phyloP scores from a whole-genome alignment of 2,797 vertebrate genomes.

The Denticeps clupeoides region DNA sequence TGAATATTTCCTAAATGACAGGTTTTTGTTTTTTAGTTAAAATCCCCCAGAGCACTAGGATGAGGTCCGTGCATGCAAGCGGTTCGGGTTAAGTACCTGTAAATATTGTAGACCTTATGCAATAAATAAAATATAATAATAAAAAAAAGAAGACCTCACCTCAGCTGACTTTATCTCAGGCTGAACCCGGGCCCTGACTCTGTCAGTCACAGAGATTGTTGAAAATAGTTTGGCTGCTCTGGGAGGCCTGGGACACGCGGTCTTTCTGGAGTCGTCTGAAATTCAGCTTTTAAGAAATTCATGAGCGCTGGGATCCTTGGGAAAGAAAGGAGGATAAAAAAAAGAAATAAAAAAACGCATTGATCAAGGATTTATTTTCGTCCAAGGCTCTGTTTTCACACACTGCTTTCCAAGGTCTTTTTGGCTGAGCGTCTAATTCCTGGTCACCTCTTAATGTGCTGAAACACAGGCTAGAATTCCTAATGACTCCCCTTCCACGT shows the following conservation, averaged over 20 bases:
- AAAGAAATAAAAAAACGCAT: slow-evolving; percentile 27
- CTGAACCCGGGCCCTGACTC: slow-evolving; percentile 20
- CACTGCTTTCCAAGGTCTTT: slow-evolving; percentile 26
- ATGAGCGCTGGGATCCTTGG: slow-evolving; percentile 24
- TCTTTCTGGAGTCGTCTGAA: too few relatives aligned
- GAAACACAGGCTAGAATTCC: slow-evolving; percentile 21
- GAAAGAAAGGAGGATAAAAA: slow-evolving; percentile 27
- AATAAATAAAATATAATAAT: slow-evolving; percentile 19
- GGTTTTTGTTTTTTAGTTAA: slow-evolving; percentile 43
- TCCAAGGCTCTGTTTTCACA: slow-evolving; percentile 24
- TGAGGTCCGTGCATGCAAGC: slow-evolving; percentile 19
- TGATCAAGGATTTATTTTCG: slow-evolving; percentile 31
- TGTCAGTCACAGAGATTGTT: slow-evolving; percentile 7
- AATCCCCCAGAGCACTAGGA: slow-evolving; percentile 36
- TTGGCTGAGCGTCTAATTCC: slow-evolving; percentile 29
- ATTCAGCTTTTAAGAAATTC: slow-evolving; percentile 28
- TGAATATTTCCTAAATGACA: slow-evolving; percentile 70
- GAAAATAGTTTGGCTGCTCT: not conserved
- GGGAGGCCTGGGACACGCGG: too few relatives aligned
- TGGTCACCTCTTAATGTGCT: slow-evolving; percentile 23
- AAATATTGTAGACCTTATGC: slow-evolving; percentile 20
- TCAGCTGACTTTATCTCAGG: not conserved
- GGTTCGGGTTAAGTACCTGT: slow-evolving; percentile 2
- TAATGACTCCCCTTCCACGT: slow-evolving; percentile 25
- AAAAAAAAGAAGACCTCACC: not conserved